Base-by-base conservation (phyloP, 2,888 invertebrate genomes). In the Drosophila diplacantha region DNA sequence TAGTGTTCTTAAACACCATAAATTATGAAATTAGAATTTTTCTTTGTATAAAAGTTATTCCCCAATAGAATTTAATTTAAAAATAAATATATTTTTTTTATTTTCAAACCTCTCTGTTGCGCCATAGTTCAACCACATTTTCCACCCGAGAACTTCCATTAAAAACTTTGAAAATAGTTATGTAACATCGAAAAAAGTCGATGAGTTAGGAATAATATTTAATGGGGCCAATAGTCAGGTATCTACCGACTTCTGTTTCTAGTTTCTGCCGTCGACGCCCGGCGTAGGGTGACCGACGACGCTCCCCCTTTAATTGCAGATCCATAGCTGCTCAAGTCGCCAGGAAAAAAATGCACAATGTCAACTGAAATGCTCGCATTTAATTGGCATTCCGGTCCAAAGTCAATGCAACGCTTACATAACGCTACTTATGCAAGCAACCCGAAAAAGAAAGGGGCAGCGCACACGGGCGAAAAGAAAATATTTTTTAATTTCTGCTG, bases 361-460 rank as follows among this genome's bases (percentile, higher is more conserved):
- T 76, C 64, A 63, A 75, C 66, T 59, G 16, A 57, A 59, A 62
- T 71, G 39, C 9, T 22, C 46, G 35, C 16, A 47, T 63, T 54
- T 34, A 51, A 71, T 67, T 58, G 46, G 56, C 50, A 58, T 35
- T 76, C 56, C 54, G 59, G 72, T 65, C 74, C 74, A 77, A 78
- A 83, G 83, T 77, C 77, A 81, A 77, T 76, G 83, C 65, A 73
- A 77, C 54, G 71, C 75, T 81, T 81, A 81, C 61, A 74, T 78
- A 83, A 81, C 37, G 50, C 31, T 31, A 47, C 54, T 69, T 54
- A 60, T 51, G 59, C 49, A 46, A 57, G 39, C 54, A 16, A 14
- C 12, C 26, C n/a, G 12, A 37, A 49, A 29, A 50, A 52, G 43
- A 49, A 62, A 53, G 58, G 57, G 46, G 60, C 26, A 29, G 9